Percentiles rank a stretch among this genome's conserved stretches.
Evolutionary conservation across 2,888 invertebrate genomes (phyloP).

Genomic region (Boloria euphrosyne): DNA sequence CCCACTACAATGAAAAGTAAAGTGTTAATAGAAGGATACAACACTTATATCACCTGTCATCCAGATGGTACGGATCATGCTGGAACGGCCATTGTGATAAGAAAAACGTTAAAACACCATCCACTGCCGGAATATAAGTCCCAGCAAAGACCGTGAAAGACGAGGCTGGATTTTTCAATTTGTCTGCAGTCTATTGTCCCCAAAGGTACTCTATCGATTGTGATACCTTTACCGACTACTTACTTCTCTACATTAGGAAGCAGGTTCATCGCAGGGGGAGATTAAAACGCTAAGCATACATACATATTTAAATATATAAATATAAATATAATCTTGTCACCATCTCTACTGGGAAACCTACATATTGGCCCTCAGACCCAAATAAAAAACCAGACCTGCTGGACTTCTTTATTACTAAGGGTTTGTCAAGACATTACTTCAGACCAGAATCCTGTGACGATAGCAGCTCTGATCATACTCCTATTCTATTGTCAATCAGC

Average conservation of each 20-base stretch:
- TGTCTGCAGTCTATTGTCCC: background rate
- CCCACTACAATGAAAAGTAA: constrained; percentile 29
- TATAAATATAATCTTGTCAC: too few relatives aligned
- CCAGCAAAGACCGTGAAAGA: background rate
- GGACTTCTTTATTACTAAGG: too few relatives aligned
- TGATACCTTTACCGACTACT: background rate
- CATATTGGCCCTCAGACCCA: too few relatives aligned
- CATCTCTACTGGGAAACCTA: too few relatives aligned
- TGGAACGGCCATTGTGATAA: background rate
- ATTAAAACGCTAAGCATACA: constrained; percentile 39
- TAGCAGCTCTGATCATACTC: too few relatives aligned
- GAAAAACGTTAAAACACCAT: constrained; percentile 23
- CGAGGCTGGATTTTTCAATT: background rate
- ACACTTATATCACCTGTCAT: constrained; percentile 31
- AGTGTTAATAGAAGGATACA: constrained; percentile 29
- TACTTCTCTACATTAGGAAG: background rate
- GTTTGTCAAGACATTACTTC: too few relatives aligned
- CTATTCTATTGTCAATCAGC: too few relatives aligned
- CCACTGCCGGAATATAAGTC: constrained; percentile 7
- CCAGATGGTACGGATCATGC: constrained; percentile 32
- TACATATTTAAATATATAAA: too few relatives aligned
- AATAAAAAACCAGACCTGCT: too few relatives aligned
- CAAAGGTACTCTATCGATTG: background rate
- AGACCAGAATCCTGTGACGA: too few relatives aligned
- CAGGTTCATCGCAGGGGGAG: too few relatives aligned